Percentiles rank a stretch among this genome's conserved stretches.
Evolutionary conservation across 2,797 vertebrate genomes (phyloP).

Genomic region (Malacoraja senta): DNA sequence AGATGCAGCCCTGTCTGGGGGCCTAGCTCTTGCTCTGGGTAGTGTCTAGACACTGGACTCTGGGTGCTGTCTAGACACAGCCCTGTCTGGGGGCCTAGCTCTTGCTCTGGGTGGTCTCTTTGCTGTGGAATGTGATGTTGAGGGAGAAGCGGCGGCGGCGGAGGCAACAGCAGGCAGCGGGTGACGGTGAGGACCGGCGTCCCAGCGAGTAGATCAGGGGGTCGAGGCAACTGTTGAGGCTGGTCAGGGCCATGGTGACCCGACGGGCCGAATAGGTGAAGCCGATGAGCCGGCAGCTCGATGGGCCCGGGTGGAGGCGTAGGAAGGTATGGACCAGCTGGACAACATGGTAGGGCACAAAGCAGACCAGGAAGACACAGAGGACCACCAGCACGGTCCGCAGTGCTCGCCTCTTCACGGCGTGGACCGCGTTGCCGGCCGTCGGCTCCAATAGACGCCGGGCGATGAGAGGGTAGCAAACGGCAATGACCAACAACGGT

Average conservation of each 20-base stretch:
- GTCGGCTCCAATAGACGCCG: slow-evolving; percentile 40
- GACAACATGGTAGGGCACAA: slow-evolving; percentile 45
- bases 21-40: background rate
- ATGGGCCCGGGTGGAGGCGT: slow-evolving; percentile 30
- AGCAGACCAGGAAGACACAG: slow-evolving; percentile 44
- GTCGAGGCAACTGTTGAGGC: slow-evolving; percentile 40
- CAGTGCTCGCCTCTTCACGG: slow-evolving; percentile 40
- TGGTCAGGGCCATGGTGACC: slow-evolving; percentile 46
- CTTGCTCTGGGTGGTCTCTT: background rate
- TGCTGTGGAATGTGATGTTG: background rate
- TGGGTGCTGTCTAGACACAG: background rate
- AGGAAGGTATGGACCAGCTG: slow-evolving; percentile 45
- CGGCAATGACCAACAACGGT: slow-evolving; percentile 40
- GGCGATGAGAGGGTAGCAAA: slow-evolving; percentile 44
- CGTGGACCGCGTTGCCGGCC: background rate
- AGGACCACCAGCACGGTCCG: slow-evolving; percentile 45
- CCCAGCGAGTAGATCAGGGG: slow-evolving; percentile 45
- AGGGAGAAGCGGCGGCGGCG: background rate
- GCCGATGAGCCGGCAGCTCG: slow-evolving; percentile 41
- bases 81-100: background rate
- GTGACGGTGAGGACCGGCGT: slow-evolving; percentile 39
- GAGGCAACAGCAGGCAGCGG: background rate
- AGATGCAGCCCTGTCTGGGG: too few species aligned
- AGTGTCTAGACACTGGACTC: too few species aligned
- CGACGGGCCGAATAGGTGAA: slow-evolving; percentile 43